Evolutionary conservation across 2,888 invertebrate genomes (phyloP).

Genomic region (Torymus aiolomorphi): DNA sequence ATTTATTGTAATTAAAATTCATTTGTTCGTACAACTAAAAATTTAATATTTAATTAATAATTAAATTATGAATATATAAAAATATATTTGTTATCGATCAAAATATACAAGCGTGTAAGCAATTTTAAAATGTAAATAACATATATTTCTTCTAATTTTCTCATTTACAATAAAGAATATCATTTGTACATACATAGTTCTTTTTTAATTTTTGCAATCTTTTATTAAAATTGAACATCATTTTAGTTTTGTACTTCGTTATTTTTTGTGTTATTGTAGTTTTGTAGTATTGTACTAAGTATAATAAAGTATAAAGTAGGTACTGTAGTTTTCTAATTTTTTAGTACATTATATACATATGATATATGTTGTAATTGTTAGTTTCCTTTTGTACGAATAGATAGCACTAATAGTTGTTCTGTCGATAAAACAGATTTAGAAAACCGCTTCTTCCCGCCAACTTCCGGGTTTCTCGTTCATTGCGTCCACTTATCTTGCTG

Average conservation of each 20-base stretch:
- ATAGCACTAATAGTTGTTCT: not conserved
- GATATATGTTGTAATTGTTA: not conserved
- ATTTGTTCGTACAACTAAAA: not conserved
- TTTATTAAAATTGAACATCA: no score
- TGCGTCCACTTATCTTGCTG: conserved; percentile 70
- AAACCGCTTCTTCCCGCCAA: not conserved
- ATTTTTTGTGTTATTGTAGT: not conserved
- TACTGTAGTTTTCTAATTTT: not conserved
- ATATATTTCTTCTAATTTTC: conserved; percentile 8
- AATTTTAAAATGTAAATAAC: conserved; percentile 22
- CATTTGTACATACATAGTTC: conserved; percentile 11
- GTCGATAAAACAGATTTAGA: conserved; percentile 16
- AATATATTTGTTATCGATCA: not conserved
- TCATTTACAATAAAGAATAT: not conserved
- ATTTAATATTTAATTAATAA: conserved; percentile 8
- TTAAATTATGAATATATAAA: not conserved
- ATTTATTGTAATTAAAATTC: conserved; percentile 4
- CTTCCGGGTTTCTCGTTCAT: conserved; percentile 67
- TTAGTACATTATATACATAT: not conserved
- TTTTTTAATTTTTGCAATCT: not conserved
- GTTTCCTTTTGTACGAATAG: no score
- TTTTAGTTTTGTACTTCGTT: not conserved
- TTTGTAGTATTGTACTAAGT: no score
- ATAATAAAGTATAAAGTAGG: no score
- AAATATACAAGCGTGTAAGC: not conserved